Conservation (phyloP, 2,888 invertebrate species). For the Teleogryllus oceanicus region DNA sequence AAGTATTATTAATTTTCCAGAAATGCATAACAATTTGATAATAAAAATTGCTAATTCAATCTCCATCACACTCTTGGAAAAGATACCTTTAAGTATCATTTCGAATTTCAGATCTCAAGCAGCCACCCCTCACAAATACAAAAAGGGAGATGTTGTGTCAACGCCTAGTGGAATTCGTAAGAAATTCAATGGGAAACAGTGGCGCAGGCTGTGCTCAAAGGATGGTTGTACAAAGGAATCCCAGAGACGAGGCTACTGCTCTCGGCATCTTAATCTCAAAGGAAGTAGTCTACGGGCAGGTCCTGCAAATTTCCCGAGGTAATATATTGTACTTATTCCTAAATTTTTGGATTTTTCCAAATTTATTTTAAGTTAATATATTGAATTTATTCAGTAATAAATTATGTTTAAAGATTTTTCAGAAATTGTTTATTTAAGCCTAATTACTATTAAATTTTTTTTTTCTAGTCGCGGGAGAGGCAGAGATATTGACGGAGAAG, state of each 20-base stretch:
- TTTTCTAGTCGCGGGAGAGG: slow-evolving; percentile 57
- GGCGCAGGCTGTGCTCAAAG: slow-evolving; percentile 94
- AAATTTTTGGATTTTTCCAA: no score
- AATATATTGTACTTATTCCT: slow-evolving; percentile 33
- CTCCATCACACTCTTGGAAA: no score
- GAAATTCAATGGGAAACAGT: slow-evolving; percentile 99
- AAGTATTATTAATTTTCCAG: no score
- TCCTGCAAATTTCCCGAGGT: slow-evolving; percentile 49
- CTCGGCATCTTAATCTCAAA: slow-evolving; percentile 89
- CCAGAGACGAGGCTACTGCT: slow-evolving; percentile 94
- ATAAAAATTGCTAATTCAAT: no score
- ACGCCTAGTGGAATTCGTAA: slow-evolving; percentile 94
- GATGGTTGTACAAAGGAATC: slow-evolving; percentile 96
- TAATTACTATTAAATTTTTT: slow-evolving; percentile 24
- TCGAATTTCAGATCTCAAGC: slow-evolving; percentile 68
- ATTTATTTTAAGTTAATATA: no score
- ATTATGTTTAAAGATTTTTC: no score
- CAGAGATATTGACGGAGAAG: slow-evolving; percentile 69
- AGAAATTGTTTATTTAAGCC: no score
- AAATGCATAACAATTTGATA: no score
- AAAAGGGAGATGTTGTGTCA: slow-evolving; percentile 94
- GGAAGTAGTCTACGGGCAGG: slow-evolving; percentile 58
- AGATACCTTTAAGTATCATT: background rate
- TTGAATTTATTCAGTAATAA: no score
- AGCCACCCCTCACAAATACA: slow-evolving; percentile 91